These are phyloP conservation scores for Drosophila anomelani DNA, from an alignment of 2,888 invertebrate species.

Conservation along the genomic window DNA sequence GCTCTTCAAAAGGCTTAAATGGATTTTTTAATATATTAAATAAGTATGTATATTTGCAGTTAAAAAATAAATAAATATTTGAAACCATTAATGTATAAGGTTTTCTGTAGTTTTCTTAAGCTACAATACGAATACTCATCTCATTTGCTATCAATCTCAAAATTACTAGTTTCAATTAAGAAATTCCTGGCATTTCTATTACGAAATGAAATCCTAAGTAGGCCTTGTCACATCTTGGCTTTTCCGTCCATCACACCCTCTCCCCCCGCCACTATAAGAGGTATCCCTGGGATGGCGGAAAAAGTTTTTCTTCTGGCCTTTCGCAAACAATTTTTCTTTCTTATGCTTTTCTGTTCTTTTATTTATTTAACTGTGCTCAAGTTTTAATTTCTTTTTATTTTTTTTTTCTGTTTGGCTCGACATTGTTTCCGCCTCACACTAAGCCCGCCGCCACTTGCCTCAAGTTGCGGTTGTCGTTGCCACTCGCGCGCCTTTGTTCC, in stretches of 20 bases:
- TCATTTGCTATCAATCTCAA: not conserved
- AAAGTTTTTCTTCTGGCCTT: constrained; percentile 19
- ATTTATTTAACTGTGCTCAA: constrained; percentile 69
- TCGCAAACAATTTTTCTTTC: constrained; percentile 23
- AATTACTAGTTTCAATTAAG: constrained; percentile 2
- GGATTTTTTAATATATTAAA: not conserved
- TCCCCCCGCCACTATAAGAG: not conserved
- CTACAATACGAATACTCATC: not conserved
- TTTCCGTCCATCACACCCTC: constrained; percentile 3
- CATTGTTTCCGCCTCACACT: constrained; percentile 63
- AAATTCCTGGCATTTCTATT: constrained; percentile 3
- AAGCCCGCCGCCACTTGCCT: constrained; percentile 55
- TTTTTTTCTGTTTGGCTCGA: constrained; percentile 49
- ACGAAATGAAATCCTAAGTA: not conserved
- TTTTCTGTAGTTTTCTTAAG: not conserved
- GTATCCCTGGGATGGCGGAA: constrained; percentile 6
- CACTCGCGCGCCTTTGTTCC: constrained; percentile 63
- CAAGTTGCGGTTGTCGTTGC: constrained; percentile 66
- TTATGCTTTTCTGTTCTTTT: constrained; percentile 22
- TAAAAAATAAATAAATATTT: not conserved
- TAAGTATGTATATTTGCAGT: fast-evolving
- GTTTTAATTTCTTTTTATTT: constrained; percentile 70
- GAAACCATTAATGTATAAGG: not conserved
- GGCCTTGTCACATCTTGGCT: constrained; percentile 2
- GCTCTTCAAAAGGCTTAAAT: not conserved